Base-by-base conservation (phyloP, 2,797 vertebrate species). In the Acipenser oxyrinchus region DNA sequence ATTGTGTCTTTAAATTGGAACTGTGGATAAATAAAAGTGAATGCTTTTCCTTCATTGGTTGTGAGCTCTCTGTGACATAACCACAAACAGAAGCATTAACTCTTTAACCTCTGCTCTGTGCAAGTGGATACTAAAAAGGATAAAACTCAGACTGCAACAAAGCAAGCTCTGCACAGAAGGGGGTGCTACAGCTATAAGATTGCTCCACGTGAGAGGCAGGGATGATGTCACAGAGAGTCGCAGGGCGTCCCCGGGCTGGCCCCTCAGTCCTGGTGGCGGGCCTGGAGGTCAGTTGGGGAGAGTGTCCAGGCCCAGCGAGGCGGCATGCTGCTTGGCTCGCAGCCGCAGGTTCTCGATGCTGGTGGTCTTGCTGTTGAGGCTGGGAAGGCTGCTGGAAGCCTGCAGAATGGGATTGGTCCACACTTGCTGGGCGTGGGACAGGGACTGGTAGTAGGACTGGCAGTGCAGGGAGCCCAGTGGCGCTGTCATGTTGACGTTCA, bases 321-420 rank as follows among this genome's bases (percentile, higher is more conserved):
- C 97, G 0, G 97, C 94, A 0, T 99, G 97, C 83, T 99, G 97
- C 86, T 99, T 99, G 50, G 97, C 97, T 75, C 97, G 89, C 72
- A 99, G 88, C 67, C 97, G 88, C 63, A 99, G 92, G 82, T 99
- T 99, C 84, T 99, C 97, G 1, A 99, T 99, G 84, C 97, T 99
- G 0, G 94, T 97, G 0, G 95, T 99, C 91, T 99, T 99, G 93
- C 97, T 99, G 92, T 97, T 99, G 83, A 98, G 92, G 79, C 89
- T 91, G 1, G 90, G 87, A 57, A 84, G 80, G 74, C 80, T 4
- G 78, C 86, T 50, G 1, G 94, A 92, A 0, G 93, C 79, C 66
- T 94, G 94, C 77, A 98, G 83, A 75, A 98, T 86, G 0, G 95
- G 95, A 66, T 90, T 94, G 77, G 91, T 95, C 96, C 96, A 98